Conservation (phyloP, 2,888 invertebrate genomes). For the Melinopterus prodromus region DNA sequence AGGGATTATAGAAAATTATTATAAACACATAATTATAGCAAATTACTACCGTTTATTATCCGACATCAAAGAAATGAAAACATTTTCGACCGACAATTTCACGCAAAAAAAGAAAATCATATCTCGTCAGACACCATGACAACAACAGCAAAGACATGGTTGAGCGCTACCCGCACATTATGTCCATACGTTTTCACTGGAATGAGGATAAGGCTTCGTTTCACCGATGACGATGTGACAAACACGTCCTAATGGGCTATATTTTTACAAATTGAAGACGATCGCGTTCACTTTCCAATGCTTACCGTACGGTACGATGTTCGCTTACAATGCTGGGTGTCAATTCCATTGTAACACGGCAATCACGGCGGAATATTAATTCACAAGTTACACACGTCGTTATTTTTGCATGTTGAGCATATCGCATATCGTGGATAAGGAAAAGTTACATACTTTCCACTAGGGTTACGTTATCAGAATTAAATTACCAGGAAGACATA, state of each 20-base stretch:
- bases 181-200: too few relatives aligned
- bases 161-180: too few relatives aligned
- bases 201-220: too few relatives aligned
- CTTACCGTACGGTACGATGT: neutral
- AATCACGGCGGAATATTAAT: neutral
- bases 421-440: neutral
- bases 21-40: too few relatives aligned
- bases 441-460: constrained; percentile 16
- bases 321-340: neutral
- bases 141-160: too few relatives aligned
- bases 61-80: too few relatives aligned
- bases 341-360: constrained; percentile 16
- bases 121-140: too few relatives aligned
- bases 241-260: neutral
- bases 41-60: too few relatives aligned
- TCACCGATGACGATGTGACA: too few relatives aligned
- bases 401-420: neutral
- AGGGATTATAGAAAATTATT: too few relatives aligned
- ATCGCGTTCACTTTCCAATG: constrained; percentile 20
- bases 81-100: too few relatives aligned
- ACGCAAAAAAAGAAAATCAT: too few relatives aligned
- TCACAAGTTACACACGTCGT: constrained; percentile 16
- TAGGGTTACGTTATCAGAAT: constrained; percentile 18
- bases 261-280: neutral
- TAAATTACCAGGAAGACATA: constrained; percentile 8